These are phyloP conservation scores for Troides oblongomaculatus DNA, from an alignment of 2,888 invertebrate genomes.

Conservation along the genomic window DNA sequence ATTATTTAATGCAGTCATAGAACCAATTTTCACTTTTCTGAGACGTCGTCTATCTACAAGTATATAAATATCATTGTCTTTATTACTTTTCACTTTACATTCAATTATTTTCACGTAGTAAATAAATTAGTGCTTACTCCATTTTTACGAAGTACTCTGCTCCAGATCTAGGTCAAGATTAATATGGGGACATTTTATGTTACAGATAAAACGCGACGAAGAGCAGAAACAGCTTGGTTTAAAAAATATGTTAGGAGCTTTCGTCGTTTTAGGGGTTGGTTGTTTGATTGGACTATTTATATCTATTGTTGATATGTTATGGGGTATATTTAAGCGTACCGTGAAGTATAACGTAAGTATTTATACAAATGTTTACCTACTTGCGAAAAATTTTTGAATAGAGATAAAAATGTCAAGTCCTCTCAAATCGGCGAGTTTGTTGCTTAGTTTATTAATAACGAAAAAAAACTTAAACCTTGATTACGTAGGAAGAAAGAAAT, in stretches of 20 bases:
- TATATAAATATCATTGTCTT: too few species aligned
- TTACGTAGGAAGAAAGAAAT: background rate
- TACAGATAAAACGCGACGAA: constrained; percentile 47
- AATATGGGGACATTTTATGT: background rate
- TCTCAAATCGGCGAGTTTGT: too few species aligned
- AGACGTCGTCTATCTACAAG: too few species aligned
- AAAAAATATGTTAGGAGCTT: constrained; percentile 71
- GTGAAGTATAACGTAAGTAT: constrained; percentile 68
- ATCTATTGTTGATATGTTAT: constrained; percentile 68
- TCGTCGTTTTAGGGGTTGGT: constrained; percentile 68
- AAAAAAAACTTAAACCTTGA: background rate
- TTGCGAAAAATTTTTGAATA: background rate
- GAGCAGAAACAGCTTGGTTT: constrained; percentile 62
- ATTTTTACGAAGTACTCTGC: background rate
- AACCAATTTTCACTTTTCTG: background rate
- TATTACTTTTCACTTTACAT: too few species aligned
- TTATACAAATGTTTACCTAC: background rate
- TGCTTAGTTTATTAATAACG: background rate
- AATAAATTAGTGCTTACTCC: background rate
- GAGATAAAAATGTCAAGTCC: too few species aligned
- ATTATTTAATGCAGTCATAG: background rate
- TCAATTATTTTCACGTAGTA: too few species aligned
- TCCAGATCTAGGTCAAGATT: background rate
- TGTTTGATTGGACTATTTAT: constrained; percentile 60
- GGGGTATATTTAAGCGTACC: constrained; percentile 72